Evolutionary conservation across 1,140 invertebrate genomes (phyloP).

Genomic region (Calosoma granatense): DNA sequence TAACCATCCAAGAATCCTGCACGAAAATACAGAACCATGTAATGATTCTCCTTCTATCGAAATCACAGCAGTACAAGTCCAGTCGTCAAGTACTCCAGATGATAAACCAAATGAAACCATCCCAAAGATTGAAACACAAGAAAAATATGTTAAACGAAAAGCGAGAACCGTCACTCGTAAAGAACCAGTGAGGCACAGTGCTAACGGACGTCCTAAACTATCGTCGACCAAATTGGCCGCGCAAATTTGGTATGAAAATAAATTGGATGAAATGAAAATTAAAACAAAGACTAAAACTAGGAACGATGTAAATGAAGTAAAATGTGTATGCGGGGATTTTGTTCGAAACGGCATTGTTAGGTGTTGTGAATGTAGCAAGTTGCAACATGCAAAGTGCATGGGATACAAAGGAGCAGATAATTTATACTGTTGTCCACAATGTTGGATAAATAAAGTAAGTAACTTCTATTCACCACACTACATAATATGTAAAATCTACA

Average conservation of each 20-base stretch:
- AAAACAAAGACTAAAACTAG: constrained; percentile 8
- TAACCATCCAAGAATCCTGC: constrained; percentile 38
- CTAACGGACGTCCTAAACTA: constrained; percentile 10
- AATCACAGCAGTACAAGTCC: not conserved
- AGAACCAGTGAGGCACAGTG: too few relatives aligned
- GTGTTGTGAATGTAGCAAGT: constrained; percentile 45
- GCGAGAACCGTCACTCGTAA: constrained; percentile 18
- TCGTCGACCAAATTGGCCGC: constrained; percentile 17
- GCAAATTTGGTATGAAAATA: constrained; percentile 23
- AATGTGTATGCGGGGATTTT: constrained; percentile 31
- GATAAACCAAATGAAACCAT: constrained; percentile 10
- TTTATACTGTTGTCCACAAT: constrained; percentile 52
- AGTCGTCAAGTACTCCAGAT: constrained; percentile 3
- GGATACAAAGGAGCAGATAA: constrained; percentile 35
- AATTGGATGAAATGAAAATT: constrained; percentile 16
- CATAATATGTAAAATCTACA: too few relatives aligned
- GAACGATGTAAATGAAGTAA: constrained; percentile 16
- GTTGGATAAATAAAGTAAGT: constrained; percentile 41
- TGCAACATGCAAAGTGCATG: constrained; percentile 52
- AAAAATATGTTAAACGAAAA: constrained; percentile 19
- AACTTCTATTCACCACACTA: too few relatives aligned
- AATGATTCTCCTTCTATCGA: not conserved
- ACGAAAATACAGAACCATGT: constrained; percentile 12
- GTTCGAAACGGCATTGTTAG: constrained; percentile 28
- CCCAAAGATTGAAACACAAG: not conserved